Conservation (phyloP, 2,797 vertebrate species). For the Tragopan temminckii region DNA sequence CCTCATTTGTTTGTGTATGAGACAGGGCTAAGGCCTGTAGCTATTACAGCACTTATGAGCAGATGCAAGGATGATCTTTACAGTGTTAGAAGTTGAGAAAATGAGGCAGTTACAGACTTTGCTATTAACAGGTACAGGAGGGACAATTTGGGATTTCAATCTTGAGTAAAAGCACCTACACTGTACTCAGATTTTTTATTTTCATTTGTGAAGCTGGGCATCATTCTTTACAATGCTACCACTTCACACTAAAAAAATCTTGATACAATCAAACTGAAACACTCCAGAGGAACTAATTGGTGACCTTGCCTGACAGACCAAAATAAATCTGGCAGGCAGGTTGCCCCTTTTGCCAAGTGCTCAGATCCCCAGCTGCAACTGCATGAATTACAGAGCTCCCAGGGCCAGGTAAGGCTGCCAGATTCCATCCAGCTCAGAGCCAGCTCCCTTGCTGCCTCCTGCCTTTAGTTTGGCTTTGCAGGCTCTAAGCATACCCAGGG, state of each 20-base stretch:
- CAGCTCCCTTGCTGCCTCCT: conserved; percentile 16
- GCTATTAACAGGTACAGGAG: background rate
- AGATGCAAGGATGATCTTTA: background rate
- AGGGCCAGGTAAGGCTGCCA: background rate
- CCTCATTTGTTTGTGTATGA: background rate
- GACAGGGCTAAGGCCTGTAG: background rate
- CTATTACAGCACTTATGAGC: background rate
- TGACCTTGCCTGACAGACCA: conserved; percentile 70
- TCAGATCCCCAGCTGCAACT: conserved; percentile 61
- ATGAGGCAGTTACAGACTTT: background rate
- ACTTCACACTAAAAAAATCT: conserved; percentile 4
- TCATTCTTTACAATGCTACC: background rate
- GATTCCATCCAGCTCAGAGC: background rate
- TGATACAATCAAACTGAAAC: conserved; percentile 32
- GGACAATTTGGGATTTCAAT: background rate
- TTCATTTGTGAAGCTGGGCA: background rate
- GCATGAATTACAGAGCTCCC: background rate
- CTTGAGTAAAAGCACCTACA: background rate
- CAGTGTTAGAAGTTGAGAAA: background rate
- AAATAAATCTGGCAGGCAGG: conserved; percentile 62
- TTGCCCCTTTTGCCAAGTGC: conserved; percentile 28
- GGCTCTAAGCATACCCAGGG: background rate
- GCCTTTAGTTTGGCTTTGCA: conserved; percentile 47
- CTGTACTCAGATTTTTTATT: background rate
- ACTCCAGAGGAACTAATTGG: conserved; percentile 44